Evolutionary conservation across 2,113 vertebrate species (phyloP).

Genomic region (Mobula hypostoma): DNA sequence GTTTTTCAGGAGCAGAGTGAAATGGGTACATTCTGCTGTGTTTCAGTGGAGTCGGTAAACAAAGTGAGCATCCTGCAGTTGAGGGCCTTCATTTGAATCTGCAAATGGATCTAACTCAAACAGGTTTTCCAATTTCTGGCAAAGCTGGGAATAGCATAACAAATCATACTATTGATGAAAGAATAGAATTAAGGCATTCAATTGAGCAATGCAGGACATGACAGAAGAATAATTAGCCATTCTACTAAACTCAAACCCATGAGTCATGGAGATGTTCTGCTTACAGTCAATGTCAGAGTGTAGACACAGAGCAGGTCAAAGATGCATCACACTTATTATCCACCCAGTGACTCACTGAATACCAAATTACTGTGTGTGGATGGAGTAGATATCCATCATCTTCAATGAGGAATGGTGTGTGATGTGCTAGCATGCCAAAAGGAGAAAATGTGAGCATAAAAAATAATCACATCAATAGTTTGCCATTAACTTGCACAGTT

Average conservation of each 20-base stretch:
- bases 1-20: too few relatives aligned
- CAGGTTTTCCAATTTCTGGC: not conserved
- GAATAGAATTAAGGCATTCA: not conserved
- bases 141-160: not conserved
- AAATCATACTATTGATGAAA: not conserved
- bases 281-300: conserved; percentile 3
- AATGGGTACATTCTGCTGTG: too few relatives aligned
- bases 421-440: not conserved
- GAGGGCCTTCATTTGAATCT: not conserved
- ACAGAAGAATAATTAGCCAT: not conserved
- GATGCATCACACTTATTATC: not conserved
- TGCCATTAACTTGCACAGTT: not conserved
- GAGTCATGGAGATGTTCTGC: not conserved
- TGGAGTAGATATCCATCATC: not conserved
- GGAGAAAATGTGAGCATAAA: not conserved
- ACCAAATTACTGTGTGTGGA: not conserved
- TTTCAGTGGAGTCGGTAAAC: not conserved
- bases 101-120: not conserved
- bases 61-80: not conserved
- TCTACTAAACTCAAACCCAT: not conserved
- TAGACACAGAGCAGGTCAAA: not conserved
- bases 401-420: not conserved
- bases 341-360: not conserved
- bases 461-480: not conserved
- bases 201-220: not conserved